A percentile compares a stretch with the other conserved stretches of the same genome.
Evolutionary conservation across 2,797 vertebrate genomes (phyloP).

Genomic region (Mallotus villosus): DNA sequence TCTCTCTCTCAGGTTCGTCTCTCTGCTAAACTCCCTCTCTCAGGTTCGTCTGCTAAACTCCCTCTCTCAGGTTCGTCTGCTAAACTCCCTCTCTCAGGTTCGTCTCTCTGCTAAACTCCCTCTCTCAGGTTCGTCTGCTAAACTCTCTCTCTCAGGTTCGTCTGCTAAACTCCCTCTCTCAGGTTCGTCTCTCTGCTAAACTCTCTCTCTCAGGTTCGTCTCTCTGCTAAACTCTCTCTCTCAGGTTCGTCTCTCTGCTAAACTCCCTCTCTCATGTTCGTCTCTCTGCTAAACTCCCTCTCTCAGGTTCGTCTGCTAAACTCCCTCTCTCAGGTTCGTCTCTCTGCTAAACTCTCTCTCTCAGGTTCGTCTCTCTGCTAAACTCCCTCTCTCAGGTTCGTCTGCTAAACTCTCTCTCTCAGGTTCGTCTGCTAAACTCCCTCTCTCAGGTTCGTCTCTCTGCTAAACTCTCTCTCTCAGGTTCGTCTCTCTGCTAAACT

Average conservation of each 20-base stretch:
- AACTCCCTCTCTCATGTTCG: too few relatives aligned
- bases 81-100: too few relatives aligned
- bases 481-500: neutral
- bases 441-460: too few relatives aligned
- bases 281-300: too few relatives aligned
- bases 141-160: too few relatives aligned
- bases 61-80: neutral
- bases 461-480: neutral
- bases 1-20: too few relatives aligned
- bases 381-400: too few relatives aligned
- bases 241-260: neutral
- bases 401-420: neutral
- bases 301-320: neutral
- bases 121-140: neutral
- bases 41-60: too few relatives aligned
- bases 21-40: too few relatives aligned
- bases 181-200: neutral
- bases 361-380: neutral
- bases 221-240: neutral
- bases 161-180: neutral
- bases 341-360: neutral
- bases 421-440: neutral
- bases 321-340: too few relatives aligned
- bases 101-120: too few relatives aligned
- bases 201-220: too few relatives aligned